phyloP scores from a whole-genome alignment of 2,888 invertebrate species.

The Eudasyphora cyanicolor region DNA sequence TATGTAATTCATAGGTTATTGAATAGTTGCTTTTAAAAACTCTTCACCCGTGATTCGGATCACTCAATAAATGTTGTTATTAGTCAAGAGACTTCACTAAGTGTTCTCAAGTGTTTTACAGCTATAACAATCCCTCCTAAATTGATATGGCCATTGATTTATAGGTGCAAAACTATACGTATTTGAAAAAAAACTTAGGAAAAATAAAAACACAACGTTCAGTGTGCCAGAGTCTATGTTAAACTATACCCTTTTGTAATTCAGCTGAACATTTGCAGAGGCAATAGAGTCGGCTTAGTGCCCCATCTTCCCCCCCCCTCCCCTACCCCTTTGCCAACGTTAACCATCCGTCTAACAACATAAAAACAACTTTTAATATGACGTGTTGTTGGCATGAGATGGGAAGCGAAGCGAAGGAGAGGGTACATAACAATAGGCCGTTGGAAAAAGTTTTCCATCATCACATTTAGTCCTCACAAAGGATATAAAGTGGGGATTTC shows the following conservation, averaged over 20 bases:
- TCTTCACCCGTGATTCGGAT: too few relatives aligned
- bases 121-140: constrained; percentile 14
- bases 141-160: constrained; percentile 48
- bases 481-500: constrained; percentile 24
- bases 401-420: not conserved
- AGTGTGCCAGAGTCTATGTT: constrained; percentile 39
- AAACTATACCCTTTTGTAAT: constrained; percentile 47
- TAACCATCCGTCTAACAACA: constrained; percentile 19
- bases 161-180: not conserved
- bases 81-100: too few relatives aligned
- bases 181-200: too few relatives aligned
- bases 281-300: not conserved
- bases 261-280: not conserved
- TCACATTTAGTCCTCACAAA: constrained; percentile 38
- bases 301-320: too few relatives aligned
- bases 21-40: too few relatives aligned
- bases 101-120: constrained; percentile 1
- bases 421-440: too few relatives aligned
- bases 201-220: not conserved
- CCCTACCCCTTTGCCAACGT: too few relatives aligned
- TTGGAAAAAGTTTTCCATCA: constrained; percentile 43
- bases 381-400: not conserved
- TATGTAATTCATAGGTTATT: too few relatives aligned
- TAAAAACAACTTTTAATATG: constrained; percentile 34
- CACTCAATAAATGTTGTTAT: too few relatives aligned